These are phyloP conservation scores for Phyllostomus discolor DNA, from an alignment of 2,113 vertebrate species.

Conservation along the genomic window DNA sequence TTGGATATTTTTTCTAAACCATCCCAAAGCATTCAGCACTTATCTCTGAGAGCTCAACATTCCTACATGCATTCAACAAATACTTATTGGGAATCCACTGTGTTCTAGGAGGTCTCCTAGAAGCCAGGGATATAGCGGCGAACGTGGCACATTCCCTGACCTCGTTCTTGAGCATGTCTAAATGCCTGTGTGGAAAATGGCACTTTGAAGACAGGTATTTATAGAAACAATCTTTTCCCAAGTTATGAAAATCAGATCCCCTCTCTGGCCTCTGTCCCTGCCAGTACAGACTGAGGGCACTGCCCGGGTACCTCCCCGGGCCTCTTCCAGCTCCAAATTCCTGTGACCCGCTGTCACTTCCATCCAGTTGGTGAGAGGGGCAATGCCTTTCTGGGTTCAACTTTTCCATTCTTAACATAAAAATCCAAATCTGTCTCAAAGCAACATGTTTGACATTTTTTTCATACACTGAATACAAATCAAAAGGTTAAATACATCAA, in stretches of 20 bases:
- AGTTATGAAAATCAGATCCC: not conserved
- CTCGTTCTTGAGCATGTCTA: constrained; percentile 1
- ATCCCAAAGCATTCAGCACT: not conserved
- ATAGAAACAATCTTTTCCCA: not conserved
- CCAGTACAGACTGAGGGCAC: not conserved
- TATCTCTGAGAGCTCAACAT: not conserved
- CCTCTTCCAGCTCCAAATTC: not conserved
- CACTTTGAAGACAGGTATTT: not conserved
- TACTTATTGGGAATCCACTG: not conserved
- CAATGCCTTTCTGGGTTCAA: not conserved
- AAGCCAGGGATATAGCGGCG: not conserved
- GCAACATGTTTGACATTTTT: not conserved
- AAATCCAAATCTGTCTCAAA: constrained; percentile 15
- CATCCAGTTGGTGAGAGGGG: not conserved
- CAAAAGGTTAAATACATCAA: not conserved
- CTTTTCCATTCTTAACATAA: not conserved
- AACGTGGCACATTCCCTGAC: not conserved
- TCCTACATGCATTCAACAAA: not conserved
- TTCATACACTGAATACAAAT: not conserved
- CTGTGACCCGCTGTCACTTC: not conserved
- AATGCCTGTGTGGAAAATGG: not conserved
- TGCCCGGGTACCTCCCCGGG: not conserved
- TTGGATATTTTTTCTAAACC: not conserved
- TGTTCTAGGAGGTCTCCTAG: not conserved
- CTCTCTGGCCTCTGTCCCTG: not conserved